These are phyloP conservation scores for Hydropsyche betteni DNA, from an alignment of 2,888 invertebrate genomes.

Conservation along the genomic window DNA sequence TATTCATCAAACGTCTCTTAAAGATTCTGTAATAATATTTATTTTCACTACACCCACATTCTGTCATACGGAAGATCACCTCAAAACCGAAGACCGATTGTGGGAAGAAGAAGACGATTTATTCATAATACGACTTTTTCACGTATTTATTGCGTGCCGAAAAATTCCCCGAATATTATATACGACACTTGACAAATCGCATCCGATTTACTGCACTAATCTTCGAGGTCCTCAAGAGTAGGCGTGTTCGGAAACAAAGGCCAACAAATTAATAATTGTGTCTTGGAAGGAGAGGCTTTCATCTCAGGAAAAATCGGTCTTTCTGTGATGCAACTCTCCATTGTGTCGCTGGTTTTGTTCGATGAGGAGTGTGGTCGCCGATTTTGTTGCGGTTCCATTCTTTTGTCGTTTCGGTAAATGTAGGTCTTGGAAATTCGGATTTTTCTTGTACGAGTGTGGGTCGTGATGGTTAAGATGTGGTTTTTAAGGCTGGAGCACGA, in stretches of 20 bases:
- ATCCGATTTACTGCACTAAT: conserved; percentile 34
- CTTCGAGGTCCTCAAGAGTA: background rate
- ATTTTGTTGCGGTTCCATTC: too few relatives aligned
- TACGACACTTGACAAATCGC: conserved; percentile 42
- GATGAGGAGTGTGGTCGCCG: too few relatives aligned
- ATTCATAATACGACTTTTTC: conserved; percentile 17
- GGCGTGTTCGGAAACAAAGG: conserved; percentile 5
- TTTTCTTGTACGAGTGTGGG: too few relatives aligned
- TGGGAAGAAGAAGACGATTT: conserved; percentile 10
- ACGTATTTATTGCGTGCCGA: conserved; percentile 16
- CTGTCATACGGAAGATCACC: conserved; percentile 26
- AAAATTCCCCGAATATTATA: conserved; percentile 36
- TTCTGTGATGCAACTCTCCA: too few relatives aligned
- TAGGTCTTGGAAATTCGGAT: too few relatives aligned
- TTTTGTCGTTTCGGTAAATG: too few relatives aligned
- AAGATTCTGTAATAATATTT: conserved; percentile 28
- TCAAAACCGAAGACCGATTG: background rate
- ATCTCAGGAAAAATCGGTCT: too few relatives aligned
- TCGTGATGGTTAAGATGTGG: too few relatives aligned
- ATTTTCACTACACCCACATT: conserved; percentile 24
- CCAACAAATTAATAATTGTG: too few relatives aligned
- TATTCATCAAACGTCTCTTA: conserved; percentile 15
- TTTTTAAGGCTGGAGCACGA: too few relatives aligned
- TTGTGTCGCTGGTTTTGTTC: too few relatives aligned
- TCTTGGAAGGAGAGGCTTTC: too few relatives aligned